Evolutionary conservation across 2,888 invertebrate genomes (phyloP).

Genomic region (Hermaeophaga mercurialis): DNA sequence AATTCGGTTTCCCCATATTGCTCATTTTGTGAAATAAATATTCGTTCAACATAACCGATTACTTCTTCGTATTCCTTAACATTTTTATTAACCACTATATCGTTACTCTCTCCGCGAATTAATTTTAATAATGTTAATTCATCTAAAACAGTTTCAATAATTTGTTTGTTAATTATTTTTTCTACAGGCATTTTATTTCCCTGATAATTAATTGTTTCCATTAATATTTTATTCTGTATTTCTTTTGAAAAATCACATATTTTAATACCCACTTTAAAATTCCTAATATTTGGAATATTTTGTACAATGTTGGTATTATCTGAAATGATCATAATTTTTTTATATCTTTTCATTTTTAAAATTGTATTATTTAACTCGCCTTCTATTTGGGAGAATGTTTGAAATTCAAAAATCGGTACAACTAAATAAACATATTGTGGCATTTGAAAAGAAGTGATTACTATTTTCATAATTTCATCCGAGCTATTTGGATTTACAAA

Average conservation of each 20-base stretch:
- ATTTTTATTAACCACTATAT: neutral
- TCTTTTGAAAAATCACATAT: neutral
- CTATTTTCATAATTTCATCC: neutral
- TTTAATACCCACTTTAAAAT: neutral
- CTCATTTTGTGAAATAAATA: no score
- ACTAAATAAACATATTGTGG: neutral
- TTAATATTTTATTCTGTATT: neutral
- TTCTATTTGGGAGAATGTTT: neutral
- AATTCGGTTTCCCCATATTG: no score
- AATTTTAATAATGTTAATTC: neutral
- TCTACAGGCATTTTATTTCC: no score
- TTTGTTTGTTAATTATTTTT: neutral
- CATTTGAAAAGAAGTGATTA: neutral
- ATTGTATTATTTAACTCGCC: neutral
- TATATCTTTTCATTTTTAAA: neutral
- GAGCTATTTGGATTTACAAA: neutral
- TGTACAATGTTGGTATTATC: neutral
- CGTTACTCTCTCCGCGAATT: neutral
- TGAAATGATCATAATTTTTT: neutral
- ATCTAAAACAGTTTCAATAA: neutral
- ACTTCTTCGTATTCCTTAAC: neutral
- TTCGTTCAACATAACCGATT: neutral
- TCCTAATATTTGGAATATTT: neutral
- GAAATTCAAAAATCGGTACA: neutral
- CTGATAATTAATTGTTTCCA: slow-evolving; percentile 6